These are phyloP conservation scores for Gracilinanus agilis DNA, from an alignment of 2,113 vertebrate species.

Conservation along the genomic window DNA sequence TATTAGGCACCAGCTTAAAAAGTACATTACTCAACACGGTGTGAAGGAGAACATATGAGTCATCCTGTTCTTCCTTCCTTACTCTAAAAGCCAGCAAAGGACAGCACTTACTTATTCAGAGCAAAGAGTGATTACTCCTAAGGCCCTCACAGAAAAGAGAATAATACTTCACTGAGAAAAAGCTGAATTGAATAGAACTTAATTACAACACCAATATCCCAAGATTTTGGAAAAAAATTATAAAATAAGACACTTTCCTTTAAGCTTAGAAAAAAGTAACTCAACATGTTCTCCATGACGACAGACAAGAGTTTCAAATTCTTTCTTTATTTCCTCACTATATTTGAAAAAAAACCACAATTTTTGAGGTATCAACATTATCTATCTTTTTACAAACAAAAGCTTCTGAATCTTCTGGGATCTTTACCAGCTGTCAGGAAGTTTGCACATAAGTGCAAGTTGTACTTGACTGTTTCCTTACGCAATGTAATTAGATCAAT, in stretches of 20 bases:
- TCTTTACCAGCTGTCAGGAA: background rate
- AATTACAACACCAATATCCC: constrained; percentile 43
- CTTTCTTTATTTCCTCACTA: background rate
- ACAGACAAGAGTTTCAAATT: background rate
- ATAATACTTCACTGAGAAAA: constrained; percentile 30
- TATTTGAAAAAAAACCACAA: background rate
- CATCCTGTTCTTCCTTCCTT: constrained; percentile 31
- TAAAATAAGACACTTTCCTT: constrained; percentile 31
- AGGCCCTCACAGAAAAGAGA: constrained; percentile 59
- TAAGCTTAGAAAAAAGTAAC: background rate
- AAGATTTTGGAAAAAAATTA: constrained; percentile 9
- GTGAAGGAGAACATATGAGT: constrained; percentile 69
- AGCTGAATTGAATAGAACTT: constrained; percentile 49
- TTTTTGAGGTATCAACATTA: background rate
- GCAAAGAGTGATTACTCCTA: constrained; percentile 57
- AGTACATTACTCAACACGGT: constrained; percentile 33
- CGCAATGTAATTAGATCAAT: background rate
- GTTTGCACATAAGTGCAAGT: background rate
- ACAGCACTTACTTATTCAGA: constrained; percentile 51
- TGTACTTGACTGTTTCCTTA: background rate
- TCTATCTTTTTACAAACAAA: background rate
- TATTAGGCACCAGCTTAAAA: constrained; percentile 53
- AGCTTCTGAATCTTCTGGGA: background rate
- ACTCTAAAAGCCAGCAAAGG: constrained; percentile 56
- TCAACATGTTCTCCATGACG: background rate